Conservation (phyloP, 2,797 vertebrate species). For the Aeoliscus strigatus region DNA sequence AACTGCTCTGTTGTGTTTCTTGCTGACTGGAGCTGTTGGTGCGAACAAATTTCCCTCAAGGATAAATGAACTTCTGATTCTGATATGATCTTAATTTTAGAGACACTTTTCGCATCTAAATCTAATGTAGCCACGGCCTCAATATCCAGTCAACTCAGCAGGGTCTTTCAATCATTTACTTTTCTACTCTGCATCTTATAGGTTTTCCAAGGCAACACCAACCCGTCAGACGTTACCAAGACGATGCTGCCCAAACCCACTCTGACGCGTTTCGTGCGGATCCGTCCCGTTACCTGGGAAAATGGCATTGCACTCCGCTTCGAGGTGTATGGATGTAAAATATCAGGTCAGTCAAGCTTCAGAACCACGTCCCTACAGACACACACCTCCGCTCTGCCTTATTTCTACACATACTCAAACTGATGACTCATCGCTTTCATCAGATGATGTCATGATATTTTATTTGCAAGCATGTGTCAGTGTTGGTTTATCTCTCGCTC, state of each 20-base stretch:
- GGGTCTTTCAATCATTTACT: conserved; percentile 47
- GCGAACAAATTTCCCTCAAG: no score
- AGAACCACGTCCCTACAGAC: conserved; percentile 8
- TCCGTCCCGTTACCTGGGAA: conserved; percentile 90
- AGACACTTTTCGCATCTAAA: conserved; percentile 7
- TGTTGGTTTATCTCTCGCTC: conserved; percentile 7
- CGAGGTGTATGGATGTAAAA: conserved; percentile 97
- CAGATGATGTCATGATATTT: not conserved
- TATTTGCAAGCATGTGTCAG: not conserved
- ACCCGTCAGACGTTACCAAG: conserved; percentile 85
- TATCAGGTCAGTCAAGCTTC: conserved; percentile 82
- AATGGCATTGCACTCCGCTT: conserved; percentile 93
- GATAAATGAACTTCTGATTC: not conserved
- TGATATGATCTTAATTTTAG: no score
- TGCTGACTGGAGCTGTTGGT: no score
- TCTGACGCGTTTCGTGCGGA: conserved; percentile 86
- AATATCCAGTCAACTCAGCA: conserved; percentile 12
- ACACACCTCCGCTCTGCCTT: conserved; percentile 1
- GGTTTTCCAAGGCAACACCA: conserved; percentile 93
- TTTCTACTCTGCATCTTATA: conserved; percentile 48
- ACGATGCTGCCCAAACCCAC: conserved; percentile 88
- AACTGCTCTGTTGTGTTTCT: no score
- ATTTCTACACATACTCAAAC: no score
- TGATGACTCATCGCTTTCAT: not conserved
- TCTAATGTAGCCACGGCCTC: conserved; percentile 30